Conservation (phyloP, 2,797 vertebrate species). For the Siniperca scherzeri region DNA sequence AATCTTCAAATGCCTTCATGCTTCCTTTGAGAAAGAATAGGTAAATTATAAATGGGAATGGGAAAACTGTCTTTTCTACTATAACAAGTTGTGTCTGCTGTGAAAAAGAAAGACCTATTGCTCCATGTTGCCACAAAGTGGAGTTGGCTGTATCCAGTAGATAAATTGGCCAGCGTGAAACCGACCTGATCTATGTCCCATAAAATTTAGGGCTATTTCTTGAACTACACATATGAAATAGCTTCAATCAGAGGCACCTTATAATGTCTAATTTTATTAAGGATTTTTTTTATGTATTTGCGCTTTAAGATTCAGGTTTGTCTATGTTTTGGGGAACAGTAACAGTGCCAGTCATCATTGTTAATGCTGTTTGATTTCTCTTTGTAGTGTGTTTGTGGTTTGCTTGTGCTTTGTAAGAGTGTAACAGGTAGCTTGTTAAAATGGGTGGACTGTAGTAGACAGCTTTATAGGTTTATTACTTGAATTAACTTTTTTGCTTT, state of each 20-base stretch:
- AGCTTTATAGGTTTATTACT: neutral
- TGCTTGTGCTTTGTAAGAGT: neutral
- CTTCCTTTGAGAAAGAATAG: neutral
- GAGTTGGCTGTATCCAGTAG: neutral
- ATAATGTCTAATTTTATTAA: neutral
- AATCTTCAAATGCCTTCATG: neutral
- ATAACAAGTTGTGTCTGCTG: neutral
- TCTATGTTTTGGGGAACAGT: neutral
- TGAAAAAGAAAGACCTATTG: neutral
- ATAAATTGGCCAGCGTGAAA: neutral
- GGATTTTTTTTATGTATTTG: slow-evolving; percentile 8
- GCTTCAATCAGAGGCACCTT: neutral
- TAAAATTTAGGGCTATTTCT: neutral
- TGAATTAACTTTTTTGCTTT: neutral
- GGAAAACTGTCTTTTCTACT: neutral
- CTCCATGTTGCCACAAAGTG: neutral
- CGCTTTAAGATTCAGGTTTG: slow-evolving; percentile 29
- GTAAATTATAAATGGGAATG: neutral
- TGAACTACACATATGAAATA: neutral
- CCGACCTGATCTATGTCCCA: neutral
- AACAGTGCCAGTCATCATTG: neutral
- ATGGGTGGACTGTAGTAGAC: neutral
- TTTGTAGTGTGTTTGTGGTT: slow-evolving; percentile 1
- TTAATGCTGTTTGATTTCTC: neutral
- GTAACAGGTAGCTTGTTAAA: neutral